phyloP scores from a whole-genome alignment of 2,113 vertebrate species.

The Grammomys dolichurus region DNA sequence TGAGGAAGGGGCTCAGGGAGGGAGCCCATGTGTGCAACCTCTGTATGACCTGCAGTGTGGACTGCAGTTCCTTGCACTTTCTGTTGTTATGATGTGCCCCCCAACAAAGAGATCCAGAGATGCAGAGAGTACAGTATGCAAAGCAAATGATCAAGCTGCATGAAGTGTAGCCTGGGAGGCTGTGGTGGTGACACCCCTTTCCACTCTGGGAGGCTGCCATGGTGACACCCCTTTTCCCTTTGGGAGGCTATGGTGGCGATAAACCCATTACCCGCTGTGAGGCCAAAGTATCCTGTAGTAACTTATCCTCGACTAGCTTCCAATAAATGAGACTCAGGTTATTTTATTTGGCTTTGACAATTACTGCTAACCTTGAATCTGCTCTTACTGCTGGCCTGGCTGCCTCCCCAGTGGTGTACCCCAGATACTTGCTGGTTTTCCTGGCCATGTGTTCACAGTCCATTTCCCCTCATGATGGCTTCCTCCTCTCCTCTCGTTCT shows the following conservation, averaged over 20 bases:
- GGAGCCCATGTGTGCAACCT: not conserved
- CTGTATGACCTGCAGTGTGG: not conserved
- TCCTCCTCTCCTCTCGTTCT: no score
- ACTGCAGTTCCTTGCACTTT: not conserved
- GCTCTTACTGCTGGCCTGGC: no score
- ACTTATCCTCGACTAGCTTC: no score
- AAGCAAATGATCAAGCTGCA: not conserved
- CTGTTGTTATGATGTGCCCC: not conserved
- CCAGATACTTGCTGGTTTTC: no score
- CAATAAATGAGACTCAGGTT: no score
- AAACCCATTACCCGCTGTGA: not conserved
- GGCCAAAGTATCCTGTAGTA: not conserved
- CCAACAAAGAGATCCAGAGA: not conserved
- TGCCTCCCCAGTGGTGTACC: no score
- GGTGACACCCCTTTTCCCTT: not conserved
- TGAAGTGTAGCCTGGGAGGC: not conserved
- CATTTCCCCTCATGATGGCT: no score
- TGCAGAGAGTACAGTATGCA: not conserved
- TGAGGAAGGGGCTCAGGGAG: not conserved
- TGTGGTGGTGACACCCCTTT: no score
- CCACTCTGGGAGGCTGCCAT: not conserved
- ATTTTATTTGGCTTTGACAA: no score
- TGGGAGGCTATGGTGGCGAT: not conserved
- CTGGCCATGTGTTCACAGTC: no score
- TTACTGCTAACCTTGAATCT: no score